Conservation (phyloP, 2,797 vertebrate genomes). For the Percopsis omiscomaycus region DNA sequence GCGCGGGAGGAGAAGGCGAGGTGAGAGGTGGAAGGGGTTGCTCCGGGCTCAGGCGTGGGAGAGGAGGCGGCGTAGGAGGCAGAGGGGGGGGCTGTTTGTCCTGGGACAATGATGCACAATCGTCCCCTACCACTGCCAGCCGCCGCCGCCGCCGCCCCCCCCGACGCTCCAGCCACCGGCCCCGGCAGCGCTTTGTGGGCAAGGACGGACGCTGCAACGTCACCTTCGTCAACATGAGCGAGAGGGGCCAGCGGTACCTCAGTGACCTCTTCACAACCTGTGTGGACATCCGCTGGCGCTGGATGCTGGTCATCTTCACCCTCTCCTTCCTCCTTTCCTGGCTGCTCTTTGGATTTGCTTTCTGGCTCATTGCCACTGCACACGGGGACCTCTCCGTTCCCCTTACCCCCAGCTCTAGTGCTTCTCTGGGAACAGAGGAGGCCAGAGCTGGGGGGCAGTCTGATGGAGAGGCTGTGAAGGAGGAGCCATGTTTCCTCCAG, state of each 20-base stretch:
- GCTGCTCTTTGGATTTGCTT: slow-evolving; percentile 90
- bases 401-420: slow-evolving; percentile 59
- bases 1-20: slow-evolving; percentile 60
- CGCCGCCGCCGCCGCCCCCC: slow-evolving; percentile 36
- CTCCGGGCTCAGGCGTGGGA: slow-evolving; percentile 52
- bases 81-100: slow-evolving; percentile 58
- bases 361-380: slow-evolving; percentile 89
- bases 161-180: slow-evolving; percentile 66
- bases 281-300: slow-evolving; percentile 93
- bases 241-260: slow-evolving; percentile 90
- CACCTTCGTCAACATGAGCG: slow-evolving; percentile 90
- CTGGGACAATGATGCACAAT: slow-evolving; percentile 54
- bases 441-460: slow-evolving; percentile 51
- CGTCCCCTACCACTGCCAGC: slow-evolving; percentile 58
- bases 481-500: slow-evolving; percentile 86
- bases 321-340: slow-evolving; percentile 93
- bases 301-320: slow-evolving; percentile 92
- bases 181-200: slow-evolving; percentile 81
- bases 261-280: slow-evolving; percentile 93
- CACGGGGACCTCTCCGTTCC: slow-evolving; percentile 78
- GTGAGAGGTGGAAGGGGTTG: slow-evolving; percentile 60
- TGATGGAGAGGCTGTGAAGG: slow-evolving; percentile 50
- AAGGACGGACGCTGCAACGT: slow-evolving; percentile 85
- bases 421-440: slow-evolving; percentile 53
- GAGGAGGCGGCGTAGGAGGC: slow-evolving; percentile 51